Base-by-base conservation (phyloP, 2,888 invertebrate genomes). In the Amiota communis region DNA sequence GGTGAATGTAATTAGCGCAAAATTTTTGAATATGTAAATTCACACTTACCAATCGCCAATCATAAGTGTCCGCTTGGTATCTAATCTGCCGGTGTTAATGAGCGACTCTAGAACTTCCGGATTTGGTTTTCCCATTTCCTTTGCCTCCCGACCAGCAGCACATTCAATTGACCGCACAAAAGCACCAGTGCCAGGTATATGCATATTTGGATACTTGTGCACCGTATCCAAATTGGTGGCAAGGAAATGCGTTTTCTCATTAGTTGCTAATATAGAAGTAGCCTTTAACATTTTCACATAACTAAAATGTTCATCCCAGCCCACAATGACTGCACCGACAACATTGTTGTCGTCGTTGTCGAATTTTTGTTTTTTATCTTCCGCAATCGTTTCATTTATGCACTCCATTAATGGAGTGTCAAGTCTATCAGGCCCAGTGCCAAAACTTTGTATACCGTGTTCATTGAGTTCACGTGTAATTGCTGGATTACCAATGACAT, bases 191-290 rank as follows among this genome's bases (percentile, higher is more conserved):
- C 97, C 96, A 77, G 92, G 92, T 68, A 93, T 91, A n/a, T 92
- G 90, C 90, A 94, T 95, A 75, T 94, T 93, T 75, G 93, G 91
- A 74, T 92, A 90, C 10, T 95, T 96, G 86, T 95, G 96, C 77
- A 95, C 92, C 84, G 96, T 95, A 90, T 99, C 98, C 1, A 95
- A 95, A 89, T 99, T 99, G 8, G 98, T 98, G 0, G 95, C 98
- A 70, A 99, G 91, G 87, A 98, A 98, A 13, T 95, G 87, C 80
- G 95, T 94, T 20, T 94, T 91, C 2, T 93, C 93, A 81, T 95
- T 92, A 36, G 92, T 92, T 70, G 71, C 73, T 1, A 98, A 91
- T 88, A 98, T 98, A 59, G 94, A 94, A 2, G 95, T 94, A 1
- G 98, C 98, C 88, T 96, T 97, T 86, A 96, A 91, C 85, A 98